A percentile compares a stretch with the other conserved stretches of the same genome.
Evolutionary conservation across 2,797 vertebrate genomes (phyloP).

Genomic region (Alcedo atthis): DNA sequence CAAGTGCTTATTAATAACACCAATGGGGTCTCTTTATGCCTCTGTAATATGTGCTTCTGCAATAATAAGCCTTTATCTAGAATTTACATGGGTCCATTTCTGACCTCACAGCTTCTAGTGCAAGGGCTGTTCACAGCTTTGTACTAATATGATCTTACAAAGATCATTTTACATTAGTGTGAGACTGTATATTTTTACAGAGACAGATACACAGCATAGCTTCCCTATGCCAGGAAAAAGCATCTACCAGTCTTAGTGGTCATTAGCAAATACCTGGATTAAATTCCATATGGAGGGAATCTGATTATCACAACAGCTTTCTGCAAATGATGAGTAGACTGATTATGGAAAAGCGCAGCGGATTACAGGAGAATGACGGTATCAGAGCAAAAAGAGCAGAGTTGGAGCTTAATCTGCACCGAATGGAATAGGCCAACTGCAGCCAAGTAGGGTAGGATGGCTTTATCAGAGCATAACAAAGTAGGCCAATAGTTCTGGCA

Average conservation of each 20-base stretch:
- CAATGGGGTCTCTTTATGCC: neutral
- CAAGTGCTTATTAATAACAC: neutral
- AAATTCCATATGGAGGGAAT: neutral
- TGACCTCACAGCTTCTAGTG: neutral
- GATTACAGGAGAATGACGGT: slow-evolving; percentile 14
- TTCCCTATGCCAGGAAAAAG: neutral
- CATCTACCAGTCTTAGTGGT: neutral
- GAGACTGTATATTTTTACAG: neutral
- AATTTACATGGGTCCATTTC: neutral
- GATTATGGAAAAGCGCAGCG: slow-evolving; percentile 33
- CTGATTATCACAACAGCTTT: slow-evolving; percentile 40
- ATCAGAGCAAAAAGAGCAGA: neutral
- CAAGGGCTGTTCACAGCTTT: neutral
- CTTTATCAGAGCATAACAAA: slow-evolving; percentile 26
- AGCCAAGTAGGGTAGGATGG: slow-evolving; percentile 39
- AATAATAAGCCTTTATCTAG: neutral
- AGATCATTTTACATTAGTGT: neutral
- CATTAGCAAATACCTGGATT: slow-evolving; percentile 55
- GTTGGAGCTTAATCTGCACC: slow-evolving; percentile 35
- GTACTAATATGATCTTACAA: neutral
- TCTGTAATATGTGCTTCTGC: neutral
- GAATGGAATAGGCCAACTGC: slow-evolving; percentile 7
- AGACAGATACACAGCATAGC: neutral
- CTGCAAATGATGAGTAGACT: slow-evolving; percentile 24
- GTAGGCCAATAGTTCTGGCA: slow-evolving; percentile 50